These are phyloP conservation scores for Peribatodes rhomboidaria DNA, from an alignment of 2,888 invertebrate species.

Conservation along the genomic window DNA sequence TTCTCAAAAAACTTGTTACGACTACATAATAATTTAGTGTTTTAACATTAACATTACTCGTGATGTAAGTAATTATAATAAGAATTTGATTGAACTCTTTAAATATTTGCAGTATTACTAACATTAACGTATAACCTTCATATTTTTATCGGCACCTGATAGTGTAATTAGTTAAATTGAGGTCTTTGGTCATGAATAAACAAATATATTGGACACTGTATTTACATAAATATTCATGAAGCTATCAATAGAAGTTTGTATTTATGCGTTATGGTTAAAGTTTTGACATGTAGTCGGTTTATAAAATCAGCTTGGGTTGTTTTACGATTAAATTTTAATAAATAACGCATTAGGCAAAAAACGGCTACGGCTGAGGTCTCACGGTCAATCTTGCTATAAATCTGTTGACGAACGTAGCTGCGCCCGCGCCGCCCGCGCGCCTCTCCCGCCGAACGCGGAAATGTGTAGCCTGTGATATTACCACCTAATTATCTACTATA, in stretches of 20 bases:
- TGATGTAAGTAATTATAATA: neutral
- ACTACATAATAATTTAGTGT: neutral
- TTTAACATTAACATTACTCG: neutral
- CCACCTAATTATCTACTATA: constrained; percentile 70
- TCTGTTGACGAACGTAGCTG: constrained; percentile 71
- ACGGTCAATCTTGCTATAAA: constrained; percentile 84
- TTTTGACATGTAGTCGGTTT: constrained; percentile 70
- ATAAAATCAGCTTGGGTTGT: constrained; percentile 72
- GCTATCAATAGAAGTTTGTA: constrained; percentile 62
- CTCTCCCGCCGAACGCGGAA: constrained; percentile 65
- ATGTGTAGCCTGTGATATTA: constrained; percentile 55
- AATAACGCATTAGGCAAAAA: constrained; percentile 84
- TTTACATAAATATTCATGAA: constrained; percentile 70
- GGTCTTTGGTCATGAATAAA: constrained; percentile 65
- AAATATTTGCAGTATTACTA: constrained; percentile 17
- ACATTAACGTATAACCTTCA: constrained; percentile 52
- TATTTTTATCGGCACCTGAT: constrained; percentile 54
- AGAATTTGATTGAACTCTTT: neutral
- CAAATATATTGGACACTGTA: constrained; percentile 58
- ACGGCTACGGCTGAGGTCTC: constrained; percentile 80
- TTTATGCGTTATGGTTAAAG: constrained; percentile 68
- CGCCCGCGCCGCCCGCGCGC: constrained; percentile 45
- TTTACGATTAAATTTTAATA: constrained; percentile 83
- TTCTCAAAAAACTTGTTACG: neutral
- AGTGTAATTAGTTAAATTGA: constrained; percentile 65